Evolutionary conservation across 2,888 invertebrate genomes (phyloP).

Genomic region (Metalampra italica): DNA sequence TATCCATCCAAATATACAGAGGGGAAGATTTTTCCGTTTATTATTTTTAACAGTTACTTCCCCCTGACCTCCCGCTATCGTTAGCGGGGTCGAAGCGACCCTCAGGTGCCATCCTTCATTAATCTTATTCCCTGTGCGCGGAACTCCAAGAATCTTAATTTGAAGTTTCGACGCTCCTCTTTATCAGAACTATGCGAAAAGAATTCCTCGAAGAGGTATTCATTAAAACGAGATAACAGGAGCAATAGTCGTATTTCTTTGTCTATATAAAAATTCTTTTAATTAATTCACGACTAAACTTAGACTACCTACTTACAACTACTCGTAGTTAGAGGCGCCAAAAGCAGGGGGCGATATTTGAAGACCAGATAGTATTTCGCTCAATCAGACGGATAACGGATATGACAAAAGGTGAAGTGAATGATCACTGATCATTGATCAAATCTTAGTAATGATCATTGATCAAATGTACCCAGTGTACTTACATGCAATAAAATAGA

Average conservation of each 20-base stretch:
- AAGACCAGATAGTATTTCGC: no score
- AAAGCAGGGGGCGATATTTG: no score
- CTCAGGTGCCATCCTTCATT: slow-evolving; percentile 74
- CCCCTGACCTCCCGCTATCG: slow-evolving; percentile 49
- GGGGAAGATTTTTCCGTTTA: slow-evolving; percentile 41
- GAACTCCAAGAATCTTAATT: slow-evolving; percentile 78
- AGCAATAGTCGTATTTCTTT: slow-evolving; percentile 28
- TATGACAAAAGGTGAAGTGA: slow-evolving; percentile 1
- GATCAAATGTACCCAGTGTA: no score
- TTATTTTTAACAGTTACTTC: slow-evolving; percentile 59
- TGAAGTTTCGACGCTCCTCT: slow-evolving; percentile 73
- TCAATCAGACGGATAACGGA: no score
- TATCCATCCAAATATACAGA: neutral
- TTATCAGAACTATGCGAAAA: slow-evolving; percentile 75
- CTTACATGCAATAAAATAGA: no score
- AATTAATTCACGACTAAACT: no score
- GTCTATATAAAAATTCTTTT: slow-evolving; percentile 18
- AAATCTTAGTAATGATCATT: no score
- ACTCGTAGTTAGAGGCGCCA: no score
- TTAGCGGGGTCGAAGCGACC: slow-evolving; percentile 46
- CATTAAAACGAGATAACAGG: slow-evolving; percentile 61
- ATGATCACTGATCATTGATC: no score
- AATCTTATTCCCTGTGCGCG: slow-evolving; percentile 67
- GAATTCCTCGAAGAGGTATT: slow-evolving; percentile 65
- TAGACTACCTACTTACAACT: no score